These are phyloP conservation scores for Cyrtonyx montezumae DNA, from an alignment of 2,113 vertebrate genomes.

Conservation along the genomic window DNA sequence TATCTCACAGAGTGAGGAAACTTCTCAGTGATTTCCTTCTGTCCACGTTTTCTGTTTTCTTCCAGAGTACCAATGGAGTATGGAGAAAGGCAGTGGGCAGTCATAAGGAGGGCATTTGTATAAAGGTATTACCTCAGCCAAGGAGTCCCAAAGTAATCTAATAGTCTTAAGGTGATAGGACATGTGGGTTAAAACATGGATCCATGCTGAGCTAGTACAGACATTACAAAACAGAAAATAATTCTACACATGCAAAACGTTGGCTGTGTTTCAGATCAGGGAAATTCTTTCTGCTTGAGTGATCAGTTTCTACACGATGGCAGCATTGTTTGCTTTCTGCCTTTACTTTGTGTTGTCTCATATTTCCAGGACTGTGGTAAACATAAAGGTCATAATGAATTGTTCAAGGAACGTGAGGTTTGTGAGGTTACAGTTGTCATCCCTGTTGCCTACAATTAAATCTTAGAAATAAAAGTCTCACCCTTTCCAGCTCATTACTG, in stretches of 20 bases:
- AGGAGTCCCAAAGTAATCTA: neutral
- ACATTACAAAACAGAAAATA: neutral
- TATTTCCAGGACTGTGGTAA: neutral
- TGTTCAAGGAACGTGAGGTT: neutral
- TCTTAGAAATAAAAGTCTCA: slow-evolving; percentile 37
- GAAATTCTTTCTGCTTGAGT: neutral
- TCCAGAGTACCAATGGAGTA: neutral
- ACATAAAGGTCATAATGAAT: neutral
- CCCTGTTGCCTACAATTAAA: neutral
- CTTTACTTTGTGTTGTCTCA: slow-evolving; percentile 7
- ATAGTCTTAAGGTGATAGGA: neutral
- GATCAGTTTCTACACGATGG: neutral
- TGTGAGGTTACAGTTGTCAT: neutral
- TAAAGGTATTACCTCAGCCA: neutral
- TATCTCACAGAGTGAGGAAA: neutral
- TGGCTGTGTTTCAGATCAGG: neutral
- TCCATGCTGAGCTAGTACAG: neutral
- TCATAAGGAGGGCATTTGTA: neutral
- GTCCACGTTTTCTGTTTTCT: neutral
- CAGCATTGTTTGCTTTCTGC: neutral
- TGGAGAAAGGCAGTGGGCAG: neutral
- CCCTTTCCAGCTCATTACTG: neutral
- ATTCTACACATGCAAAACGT: neutral
- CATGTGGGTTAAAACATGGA: neutral
- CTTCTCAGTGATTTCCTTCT: neutral